Conservation (phyloP, 2,113 vertebrate genomes). For the Mesoclemmys tuberculata region DNA sequence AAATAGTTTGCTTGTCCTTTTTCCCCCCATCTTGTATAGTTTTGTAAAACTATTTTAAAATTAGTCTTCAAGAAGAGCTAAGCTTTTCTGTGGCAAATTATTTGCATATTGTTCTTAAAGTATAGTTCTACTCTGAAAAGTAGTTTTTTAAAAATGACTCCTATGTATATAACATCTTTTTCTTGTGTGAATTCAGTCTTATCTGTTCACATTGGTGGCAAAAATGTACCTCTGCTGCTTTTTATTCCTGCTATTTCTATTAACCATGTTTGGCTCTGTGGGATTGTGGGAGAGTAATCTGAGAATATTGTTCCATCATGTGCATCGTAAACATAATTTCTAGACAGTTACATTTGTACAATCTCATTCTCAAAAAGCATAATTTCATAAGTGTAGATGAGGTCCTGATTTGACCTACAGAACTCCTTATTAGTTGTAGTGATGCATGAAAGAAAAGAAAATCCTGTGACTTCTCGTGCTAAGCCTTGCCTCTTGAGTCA, state of each 20-base stretch:
- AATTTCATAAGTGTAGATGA: background rate
- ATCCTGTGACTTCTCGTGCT: background rate
- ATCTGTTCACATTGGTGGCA: background rate
- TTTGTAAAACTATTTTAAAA: constrained; percentile 47
- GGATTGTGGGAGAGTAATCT: background rate
- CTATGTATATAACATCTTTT: background rate
- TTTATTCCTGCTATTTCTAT: background rate
- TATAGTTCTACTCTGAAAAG: background rate
- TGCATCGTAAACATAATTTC: background rate
- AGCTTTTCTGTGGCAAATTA: background rate
- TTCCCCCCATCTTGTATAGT: background rate
- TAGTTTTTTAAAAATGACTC: background rate
- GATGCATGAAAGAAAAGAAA: background rate
- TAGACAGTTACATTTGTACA: background rate
- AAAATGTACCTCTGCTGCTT: background rate
- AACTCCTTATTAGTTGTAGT: background rate
- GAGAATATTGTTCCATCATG: background rate
- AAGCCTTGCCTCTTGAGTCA: background rate
- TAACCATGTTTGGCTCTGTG: background rate
- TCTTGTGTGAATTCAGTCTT: background rate
- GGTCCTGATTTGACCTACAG: background rate
- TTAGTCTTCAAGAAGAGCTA: background rate
- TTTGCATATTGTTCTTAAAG: background rate
- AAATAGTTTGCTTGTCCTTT: background rate
- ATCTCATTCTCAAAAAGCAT: background rate